Conservation (phyloP, 2,888 invertebrate species). For the Acanthosepion pharaonis region DNA sequence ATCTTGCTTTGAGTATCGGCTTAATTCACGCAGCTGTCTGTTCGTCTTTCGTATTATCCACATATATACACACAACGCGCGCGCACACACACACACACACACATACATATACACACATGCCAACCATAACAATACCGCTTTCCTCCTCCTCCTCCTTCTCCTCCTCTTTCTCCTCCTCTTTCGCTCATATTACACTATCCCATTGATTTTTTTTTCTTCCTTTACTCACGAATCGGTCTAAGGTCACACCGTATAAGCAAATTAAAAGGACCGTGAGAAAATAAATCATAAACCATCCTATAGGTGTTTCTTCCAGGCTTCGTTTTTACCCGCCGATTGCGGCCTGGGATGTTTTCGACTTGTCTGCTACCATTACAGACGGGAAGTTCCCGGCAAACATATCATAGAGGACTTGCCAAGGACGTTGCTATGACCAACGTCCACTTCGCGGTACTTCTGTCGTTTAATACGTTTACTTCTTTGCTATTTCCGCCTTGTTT, state of each 20-base stretch:
- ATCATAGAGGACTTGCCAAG: slow-evolving; percentile 33
- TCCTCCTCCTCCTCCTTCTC: background rate
- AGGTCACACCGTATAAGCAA: background rate
- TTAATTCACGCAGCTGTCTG: background rate
- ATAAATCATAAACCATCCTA: background rate
- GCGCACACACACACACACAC: background rate
- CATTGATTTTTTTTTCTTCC: background rate
- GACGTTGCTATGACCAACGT: slow-evolving; percentile 33
- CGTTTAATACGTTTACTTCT: background rate
- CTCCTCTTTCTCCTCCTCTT: background rate
- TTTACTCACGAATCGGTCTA: background rate
- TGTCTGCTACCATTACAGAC: slow-evolving; percentile 20
- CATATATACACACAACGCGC: background rate
- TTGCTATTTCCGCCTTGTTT: slow-evolving; percentile 9
- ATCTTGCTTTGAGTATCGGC: background rate
- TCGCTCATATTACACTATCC: background rate
- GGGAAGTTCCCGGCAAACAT: slow-evolving; percentile 20
- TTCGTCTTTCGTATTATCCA: background rate
- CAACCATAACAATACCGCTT: background rate
- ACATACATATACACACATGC: background rate
- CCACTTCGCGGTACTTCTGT: background rate
- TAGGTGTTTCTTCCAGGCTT: background rate
- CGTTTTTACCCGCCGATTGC: background rate
- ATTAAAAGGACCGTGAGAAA: background rate
- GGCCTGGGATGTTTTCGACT: background rate